Base-by-base conservation (phyloP, 2,797 vertebrate species). In the Cuculus canorus region DNA sequence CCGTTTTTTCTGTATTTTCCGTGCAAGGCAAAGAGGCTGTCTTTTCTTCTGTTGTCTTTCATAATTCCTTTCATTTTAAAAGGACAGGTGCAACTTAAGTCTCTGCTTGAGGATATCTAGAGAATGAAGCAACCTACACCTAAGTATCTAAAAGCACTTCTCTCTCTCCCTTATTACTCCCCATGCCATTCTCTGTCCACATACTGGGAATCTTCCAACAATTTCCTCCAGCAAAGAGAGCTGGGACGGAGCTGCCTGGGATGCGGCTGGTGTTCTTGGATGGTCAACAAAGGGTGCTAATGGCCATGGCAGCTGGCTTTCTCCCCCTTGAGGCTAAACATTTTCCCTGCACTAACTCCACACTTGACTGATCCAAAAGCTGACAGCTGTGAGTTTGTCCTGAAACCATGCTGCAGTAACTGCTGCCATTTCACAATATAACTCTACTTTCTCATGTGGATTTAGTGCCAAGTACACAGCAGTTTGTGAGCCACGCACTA, bases 331-430 rank as follows among this genome's bases (percentile, higher is more conserved):
- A 97, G 94, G 45, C 64, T 96, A 88, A 96, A 93, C 92, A 91
- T 94, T 92, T 95, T 92, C 95, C 84, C 90, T 93, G 76, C 82
- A 93, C 86, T 85, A 91, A 93, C 86, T 91, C 88, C 95, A 92
- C 95, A 96, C 90, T 76, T 72, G 61, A 92, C 87, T 96, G 91
- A 88, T 88, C 97, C 94, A 91, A 95, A 91, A 94, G 68, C 69
- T 82, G 86, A 92, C 86, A 95, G 75, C 81, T 94, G 61, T 93
- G 83, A 95, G 94, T 95, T 84, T 95, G 79, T 94, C 86, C 90
- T 93, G 90, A 94, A 92, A 84, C 70, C 76, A 88, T 33, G 83
- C 76, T 93, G 93, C 53, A 83, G 77, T 90, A 94, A 53, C 90
- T 53, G 72, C 82, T 78, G 85, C 95, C 96, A 96, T 94, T 91